These are phyloP conservation scores for Carlito syrichta DNA, from an alignment of 2,113 vertebrate genomes.

Conservation along the genomic window DNA sequence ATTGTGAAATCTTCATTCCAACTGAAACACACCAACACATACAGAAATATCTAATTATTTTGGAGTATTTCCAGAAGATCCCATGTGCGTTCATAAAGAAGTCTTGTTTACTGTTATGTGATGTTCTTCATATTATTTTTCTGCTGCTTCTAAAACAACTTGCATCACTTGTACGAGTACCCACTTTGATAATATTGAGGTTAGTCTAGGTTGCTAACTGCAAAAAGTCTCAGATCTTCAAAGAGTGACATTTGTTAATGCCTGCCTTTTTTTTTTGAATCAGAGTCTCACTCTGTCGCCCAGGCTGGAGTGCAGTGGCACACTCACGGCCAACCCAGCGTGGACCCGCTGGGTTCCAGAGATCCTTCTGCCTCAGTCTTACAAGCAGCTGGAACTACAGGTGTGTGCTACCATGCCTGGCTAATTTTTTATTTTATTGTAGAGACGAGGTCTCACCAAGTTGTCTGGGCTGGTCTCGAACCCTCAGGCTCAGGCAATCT, in stretches of 20 bases:
- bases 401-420: no score
- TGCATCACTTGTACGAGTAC: neutral
- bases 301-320: no score
- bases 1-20: neutral
- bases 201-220: neutral
- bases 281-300: no score
- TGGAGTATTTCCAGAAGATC: neutral
- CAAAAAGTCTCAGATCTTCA: fast-evolving
- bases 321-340: no score
- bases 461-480: no score
- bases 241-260: neutral
- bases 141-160: neutral
- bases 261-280: no score
- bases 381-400: no score
- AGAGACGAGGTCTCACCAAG: no score
- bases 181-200: neutral
- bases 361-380: no score
- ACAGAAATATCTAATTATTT: neutral
- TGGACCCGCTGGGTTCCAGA: no score
- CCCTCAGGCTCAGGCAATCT: no score
- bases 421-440: no score
- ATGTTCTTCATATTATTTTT: neutral
- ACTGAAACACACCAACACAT: neutral
- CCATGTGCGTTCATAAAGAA: neutral
- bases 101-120: neutral